Conservation (phyloP, 2,888 invertebrate species). For the Tipula confusa region DNA sequence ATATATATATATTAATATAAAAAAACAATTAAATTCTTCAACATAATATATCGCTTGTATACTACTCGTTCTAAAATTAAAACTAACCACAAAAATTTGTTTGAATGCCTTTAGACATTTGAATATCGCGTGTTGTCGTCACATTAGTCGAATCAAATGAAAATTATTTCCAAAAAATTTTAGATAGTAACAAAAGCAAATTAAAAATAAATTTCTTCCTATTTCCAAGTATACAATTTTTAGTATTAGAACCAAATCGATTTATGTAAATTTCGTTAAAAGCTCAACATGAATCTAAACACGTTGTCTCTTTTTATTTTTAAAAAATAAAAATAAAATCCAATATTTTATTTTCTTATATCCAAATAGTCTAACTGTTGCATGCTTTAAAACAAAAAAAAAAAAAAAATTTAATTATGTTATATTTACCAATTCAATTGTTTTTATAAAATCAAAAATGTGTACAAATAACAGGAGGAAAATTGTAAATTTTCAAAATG, state of each 20-base stretch:
- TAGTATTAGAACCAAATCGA: too few relatives aligned
- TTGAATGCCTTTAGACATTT: neutral
- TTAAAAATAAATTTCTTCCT: neutral
- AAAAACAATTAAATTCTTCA: too few relatives aligned
- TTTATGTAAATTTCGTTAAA: too few relatives aligned
- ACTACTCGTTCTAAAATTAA: neutral
- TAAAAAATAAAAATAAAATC: too few relatives aligned
- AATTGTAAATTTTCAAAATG: neutral
- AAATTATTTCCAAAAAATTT: neutral
- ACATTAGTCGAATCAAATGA: neutral
- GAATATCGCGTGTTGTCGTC: neutral
- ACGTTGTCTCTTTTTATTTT: neutral
- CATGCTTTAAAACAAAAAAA: neutral
- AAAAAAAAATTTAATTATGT: too few relatives aligned
- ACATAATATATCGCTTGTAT: neutral
- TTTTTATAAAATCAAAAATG: slow-evolving; percentile 5
- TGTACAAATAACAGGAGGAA: neutral
- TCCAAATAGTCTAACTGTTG: neutral
- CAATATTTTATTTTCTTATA: neutral
- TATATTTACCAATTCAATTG: neutral
- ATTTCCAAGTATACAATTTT: too few relatives aligned
- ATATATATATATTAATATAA: too few relatives aligned
- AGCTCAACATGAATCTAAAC: neutral
- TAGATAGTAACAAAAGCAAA: neutral
- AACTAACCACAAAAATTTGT: neutral